These are phyloP conservation scores for Miichthys miiuy DNA, from an alignment of 2,797 vertebrate species.

Conservation along the genomic window DNA sequence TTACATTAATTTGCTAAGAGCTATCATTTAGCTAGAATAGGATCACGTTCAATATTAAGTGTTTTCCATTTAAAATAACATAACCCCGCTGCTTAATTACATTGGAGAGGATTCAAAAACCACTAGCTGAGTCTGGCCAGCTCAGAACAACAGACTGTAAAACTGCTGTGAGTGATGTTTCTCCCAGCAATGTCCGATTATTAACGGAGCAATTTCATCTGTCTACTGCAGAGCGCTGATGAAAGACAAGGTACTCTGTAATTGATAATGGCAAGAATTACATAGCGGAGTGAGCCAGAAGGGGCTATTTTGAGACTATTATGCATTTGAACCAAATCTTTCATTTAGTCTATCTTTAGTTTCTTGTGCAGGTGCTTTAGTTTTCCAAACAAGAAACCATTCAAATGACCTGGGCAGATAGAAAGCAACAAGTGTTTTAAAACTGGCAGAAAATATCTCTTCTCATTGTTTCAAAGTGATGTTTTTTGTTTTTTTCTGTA, in stretches of 20 bases:
- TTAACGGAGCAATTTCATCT: slow-evolving; percentile 38
- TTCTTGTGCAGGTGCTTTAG: slow-evolving; percentile 20
- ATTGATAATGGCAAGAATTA: slow-evolving; percentile 29
- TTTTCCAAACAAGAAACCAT: background rate
- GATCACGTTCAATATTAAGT: slow-evolving; percentile 25
- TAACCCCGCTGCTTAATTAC: slow-evolving; percentile 26
- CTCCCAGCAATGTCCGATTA: slow-evolving; percentile 46
- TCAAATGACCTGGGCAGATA: slow-evolving; percentile 6
- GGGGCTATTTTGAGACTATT: slow-evolving; percentile 6
- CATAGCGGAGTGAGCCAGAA: background rate
- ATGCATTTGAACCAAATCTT: slow-evolving; percentile 16
- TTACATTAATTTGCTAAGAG: background rate
- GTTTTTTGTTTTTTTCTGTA: background rate
- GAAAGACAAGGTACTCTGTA: slow-evolving; percentile 28
- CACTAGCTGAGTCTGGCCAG: slow-evolving; percentile 1
- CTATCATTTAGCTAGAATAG: slow-evolving; percentile 21
- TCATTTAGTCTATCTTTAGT: background rate
- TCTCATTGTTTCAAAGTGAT: background rate
- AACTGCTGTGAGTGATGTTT: slow-evolving; percentile 44
- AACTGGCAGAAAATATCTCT: background rate
- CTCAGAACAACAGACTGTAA: slow-evolving; percentile 32
- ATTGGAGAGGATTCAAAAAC: slow-evolving; percentile 43
- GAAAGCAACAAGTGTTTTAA: background rate
- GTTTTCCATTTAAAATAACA: slow-evolving; percentile 35
- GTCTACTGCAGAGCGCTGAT: slow-evolving; percentile 11